A percentile compares a stretch with the other conserved stretches of the same genome.
Evolutionary conservation across 2,113 vertebrate species (phyloP).

Genomic region (Oreochromis aureus): DNA sequence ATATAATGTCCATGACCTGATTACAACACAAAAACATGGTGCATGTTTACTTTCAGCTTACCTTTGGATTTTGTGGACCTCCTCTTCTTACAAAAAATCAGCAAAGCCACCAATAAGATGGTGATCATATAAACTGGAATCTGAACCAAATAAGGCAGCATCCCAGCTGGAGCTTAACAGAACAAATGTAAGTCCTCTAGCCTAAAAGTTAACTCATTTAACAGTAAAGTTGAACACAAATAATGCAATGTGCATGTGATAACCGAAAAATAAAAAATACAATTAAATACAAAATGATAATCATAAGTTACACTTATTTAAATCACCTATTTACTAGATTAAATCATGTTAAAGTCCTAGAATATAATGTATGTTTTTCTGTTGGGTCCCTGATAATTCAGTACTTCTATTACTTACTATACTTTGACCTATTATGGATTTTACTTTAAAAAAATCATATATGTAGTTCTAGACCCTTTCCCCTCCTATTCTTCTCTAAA

Average conservation of each 20-base stretch:
- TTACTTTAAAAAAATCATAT: not conserved
- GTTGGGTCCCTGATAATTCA: not conserved
- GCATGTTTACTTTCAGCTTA: not conserved
- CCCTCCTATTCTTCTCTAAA: not conserved
- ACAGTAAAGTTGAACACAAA: too few species aligned
- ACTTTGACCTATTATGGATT: not conserved
- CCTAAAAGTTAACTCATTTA: too few species aligned
- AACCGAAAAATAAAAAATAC: too few species aligned
- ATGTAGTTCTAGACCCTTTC: too few species aligned
- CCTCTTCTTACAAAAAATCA: not conserved
- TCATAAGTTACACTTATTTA: too few species aligned
- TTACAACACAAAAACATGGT: not conserved
- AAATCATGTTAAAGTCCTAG: too few species aligned
- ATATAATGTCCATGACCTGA: not conserved
- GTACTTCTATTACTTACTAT: not conserved
- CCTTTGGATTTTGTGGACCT: not conserved
- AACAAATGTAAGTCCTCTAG: not conserved
- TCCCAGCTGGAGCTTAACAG: fast-evolving
- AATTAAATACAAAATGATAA: too few species aligned
- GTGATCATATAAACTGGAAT: not conserved
- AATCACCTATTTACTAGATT: too few species aligned
- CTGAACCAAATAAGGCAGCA: not conserved
- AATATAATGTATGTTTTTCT: too few species aligned
- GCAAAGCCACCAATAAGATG: not conserved
- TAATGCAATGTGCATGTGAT: too few species aligned